Evolutionary conservation across 1,140 invertebrate genomes (phyloP).

Genomic region (Akabosia matsudoensis): DNA sequence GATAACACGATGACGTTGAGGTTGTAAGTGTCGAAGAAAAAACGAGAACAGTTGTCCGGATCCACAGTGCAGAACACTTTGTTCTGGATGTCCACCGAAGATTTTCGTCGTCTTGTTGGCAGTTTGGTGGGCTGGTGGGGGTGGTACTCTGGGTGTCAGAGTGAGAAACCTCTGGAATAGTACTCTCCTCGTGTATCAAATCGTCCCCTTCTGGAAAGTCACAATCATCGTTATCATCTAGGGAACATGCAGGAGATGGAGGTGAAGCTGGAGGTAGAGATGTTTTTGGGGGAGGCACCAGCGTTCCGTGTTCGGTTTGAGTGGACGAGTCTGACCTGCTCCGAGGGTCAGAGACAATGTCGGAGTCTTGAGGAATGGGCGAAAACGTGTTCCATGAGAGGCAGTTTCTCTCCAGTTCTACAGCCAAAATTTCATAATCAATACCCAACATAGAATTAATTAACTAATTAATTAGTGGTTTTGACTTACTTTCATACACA

Average conservation of each 20-base stretch:
- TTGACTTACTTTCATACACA: background rate
- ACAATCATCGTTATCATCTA: background rate
- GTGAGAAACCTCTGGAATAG: no score
- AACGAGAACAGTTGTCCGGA: background rate
- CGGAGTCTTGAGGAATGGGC: no score
- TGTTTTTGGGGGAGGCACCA: background rate
- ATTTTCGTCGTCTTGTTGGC: no score
- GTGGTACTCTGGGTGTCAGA: background rate
- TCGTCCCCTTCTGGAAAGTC: background rate
- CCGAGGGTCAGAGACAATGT: no score
- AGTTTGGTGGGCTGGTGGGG: no score
- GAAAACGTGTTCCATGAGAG: no score
- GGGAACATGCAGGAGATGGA: background rate
- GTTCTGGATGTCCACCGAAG: no score
- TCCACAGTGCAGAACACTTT: background rate
- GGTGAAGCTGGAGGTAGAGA: background rate
- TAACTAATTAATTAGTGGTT: background rate
- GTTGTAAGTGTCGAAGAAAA: background rate
- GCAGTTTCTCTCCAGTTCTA: no score
- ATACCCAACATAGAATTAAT: no score
- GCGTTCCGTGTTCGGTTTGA: background rate
- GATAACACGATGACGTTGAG: background rate
- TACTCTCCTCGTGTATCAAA: no score
- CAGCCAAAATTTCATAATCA: background rate
- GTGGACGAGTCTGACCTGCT: no score